These are phyloP conservation scores for Empis livida DNA, from an alignment of 2,888 invertebrate genomes.

Conservation along the genomic window DNA sequence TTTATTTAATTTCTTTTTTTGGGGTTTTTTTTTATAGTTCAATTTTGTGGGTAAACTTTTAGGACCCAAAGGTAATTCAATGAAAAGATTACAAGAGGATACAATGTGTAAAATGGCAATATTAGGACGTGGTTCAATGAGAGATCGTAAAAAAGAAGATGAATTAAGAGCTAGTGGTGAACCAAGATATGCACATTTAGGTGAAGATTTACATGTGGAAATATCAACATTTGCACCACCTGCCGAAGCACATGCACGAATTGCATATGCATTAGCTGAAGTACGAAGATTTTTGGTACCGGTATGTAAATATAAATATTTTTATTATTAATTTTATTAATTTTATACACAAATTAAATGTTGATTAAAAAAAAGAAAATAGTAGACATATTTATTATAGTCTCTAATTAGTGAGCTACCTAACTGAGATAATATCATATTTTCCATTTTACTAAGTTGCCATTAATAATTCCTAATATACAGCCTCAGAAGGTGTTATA, in stretches of 20 bases:
- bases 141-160: conserved; percentile 89
- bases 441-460: too few species aligned
- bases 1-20: neutral
- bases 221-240: conserved; percentile 85
- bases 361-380: too few species aligned
- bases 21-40: conserved; percentile 47
- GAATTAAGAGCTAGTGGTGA: conserved; percentile 80
- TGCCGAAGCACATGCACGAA: conserved; percentile 77
- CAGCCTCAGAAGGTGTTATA: too few species aligned
- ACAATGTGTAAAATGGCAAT: conserved; percentile 96
- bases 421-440: too few species aligned
- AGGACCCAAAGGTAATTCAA: conserved; percentile 86
- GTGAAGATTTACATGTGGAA: conserved; percentile 84
- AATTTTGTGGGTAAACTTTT: conserved; percentile 91
- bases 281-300: conserved; percentile 68
- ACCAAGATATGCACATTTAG: conserved; percentile 84
- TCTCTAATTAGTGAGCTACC: too few species aligned
- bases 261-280: conserved; percentile 71
- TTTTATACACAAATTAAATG: too few species aligned
- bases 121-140: conserved; percentile 85
- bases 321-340: too few species aligned
- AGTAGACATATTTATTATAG: too few species aligned
- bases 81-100: conserved; percentile 85
- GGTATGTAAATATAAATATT: conserved; percentile 39
- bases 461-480: too few species aligned